phyloP scores from a whole-genome alignment of 2,888 invertebrate genomes.

The Eupelmus urozonus region DNA sequence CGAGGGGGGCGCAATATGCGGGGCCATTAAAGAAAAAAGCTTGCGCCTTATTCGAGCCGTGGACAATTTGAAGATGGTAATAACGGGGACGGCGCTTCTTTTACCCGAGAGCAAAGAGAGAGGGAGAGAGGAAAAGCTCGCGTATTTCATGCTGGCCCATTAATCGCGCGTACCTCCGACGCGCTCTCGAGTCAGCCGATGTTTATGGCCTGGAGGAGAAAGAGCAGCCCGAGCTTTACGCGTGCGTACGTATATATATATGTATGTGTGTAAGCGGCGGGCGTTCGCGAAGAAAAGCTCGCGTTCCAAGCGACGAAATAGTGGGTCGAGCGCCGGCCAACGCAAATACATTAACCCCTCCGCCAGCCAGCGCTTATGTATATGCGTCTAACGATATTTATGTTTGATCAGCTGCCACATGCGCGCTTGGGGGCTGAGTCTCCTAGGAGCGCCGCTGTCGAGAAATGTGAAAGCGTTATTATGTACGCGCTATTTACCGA shows the following conservation, averaged over 20 bases:
- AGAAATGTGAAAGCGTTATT: conserved; percentile 10
- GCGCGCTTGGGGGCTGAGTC: conserved; percentile 14
- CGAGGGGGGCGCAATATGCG: not conserved
- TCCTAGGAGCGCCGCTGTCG: too few relatives aligned
- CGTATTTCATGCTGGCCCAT: conserved; percentile 40
- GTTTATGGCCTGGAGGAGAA: not conserved
- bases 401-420: conserved; percentile 72
- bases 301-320: conserved; percentile 23
- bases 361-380: conserved; percentile 21
- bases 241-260: too few relatives aligned
- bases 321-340: conserved; percentile 63
- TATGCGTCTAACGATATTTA: conserved; percentile 67
- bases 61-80: conserved; percentile 54
- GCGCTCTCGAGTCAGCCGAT: not conserved
- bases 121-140: not conserved
- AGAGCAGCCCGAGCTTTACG: conserved; percentile 5
- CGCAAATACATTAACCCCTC: conserved; percentile 70
- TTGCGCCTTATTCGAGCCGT: conserved; percentile 14
- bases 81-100: conserved; percentile 10
- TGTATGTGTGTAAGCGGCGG: not conserved
- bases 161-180: conserved; percentile 12
- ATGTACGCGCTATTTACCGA: not conserved
- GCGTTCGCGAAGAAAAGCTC: conserved; percentile 26
- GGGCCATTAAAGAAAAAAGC: conserved; percentile 12
- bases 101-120: not conserved